These are phyloP conservation scores for Triplophysa rosa DNA, from an alignment of 2,113 vertebrate genomes.

Conservation along the genomic window DNA sequence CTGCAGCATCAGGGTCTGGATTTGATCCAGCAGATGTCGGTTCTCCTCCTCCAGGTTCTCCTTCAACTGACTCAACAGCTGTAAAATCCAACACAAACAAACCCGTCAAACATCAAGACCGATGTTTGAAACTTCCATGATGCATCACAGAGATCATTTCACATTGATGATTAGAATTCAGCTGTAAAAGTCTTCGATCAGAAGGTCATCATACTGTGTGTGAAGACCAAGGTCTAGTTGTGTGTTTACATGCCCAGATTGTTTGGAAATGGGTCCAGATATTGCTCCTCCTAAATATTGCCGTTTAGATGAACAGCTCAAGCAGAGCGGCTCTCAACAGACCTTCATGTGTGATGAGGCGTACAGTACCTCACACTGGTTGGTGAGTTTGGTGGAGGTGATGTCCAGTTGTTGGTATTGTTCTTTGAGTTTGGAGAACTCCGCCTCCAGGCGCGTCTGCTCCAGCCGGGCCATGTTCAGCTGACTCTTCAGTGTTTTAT, in stretches of 20 bases:
- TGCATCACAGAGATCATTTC: too few species aligned
- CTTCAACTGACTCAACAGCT: conserved; percentile 96
- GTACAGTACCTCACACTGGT: conserved; percentile 88
- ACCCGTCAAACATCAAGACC: too few species aligned
- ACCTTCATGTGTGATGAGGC: too few species aligned
- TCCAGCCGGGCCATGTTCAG: conserved; percentile 90
- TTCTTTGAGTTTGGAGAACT: conserved; percentile 93
- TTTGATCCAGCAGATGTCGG: conserved; percentile 94
- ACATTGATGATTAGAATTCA: too few species aligned
- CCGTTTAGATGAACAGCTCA: not conserved
- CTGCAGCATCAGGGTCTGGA: conserved; percentile 97
- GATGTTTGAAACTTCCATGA: too few species aligned
- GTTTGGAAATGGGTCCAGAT: too few species aligned
- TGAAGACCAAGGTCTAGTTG: too few species aligned
- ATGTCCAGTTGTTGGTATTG: conserved; percentile 97
- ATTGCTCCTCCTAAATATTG: too few species aligned
- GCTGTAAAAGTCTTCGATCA: too few species aligned
- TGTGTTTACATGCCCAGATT: too few species aligned
- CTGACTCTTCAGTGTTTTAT: conserved; percentile 90
- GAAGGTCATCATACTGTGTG: too few species aligned
- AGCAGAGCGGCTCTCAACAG: too few species aligned
- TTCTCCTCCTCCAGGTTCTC: conserved; percentile 98
- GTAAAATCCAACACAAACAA: conserved; percentile 47
- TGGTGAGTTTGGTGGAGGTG: conserved; percentile 93
- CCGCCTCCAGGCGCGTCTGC: conserved; percentile 93